These are phyloP conservation scores for Moxostoma hubbsi DNA, from an alignment of 2,797 vertebrate species.

Conservation along the genomic window DNA sequence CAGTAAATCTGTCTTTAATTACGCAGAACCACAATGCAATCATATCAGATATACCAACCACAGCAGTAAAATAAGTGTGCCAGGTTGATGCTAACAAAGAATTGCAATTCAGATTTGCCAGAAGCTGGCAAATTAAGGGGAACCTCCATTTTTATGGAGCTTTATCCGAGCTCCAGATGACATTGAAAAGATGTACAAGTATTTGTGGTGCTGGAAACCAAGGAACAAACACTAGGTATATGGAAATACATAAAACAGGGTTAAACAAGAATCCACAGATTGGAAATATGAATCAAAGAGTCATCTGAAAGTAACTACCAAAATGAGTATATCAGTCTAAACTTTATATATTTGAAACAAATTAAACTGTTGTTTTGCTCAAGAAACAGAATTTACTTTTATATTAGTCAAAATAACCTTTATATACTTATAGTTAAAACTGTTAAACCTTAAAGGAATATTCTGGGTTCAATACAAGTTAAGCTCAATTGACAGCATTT, in stretches of 20 bases:
- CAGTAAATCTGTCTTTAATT: neutral
- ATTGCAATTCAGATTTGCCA: neutral
- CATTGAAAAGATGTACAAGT: neutral
- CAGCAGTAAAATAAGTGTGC: neutral
- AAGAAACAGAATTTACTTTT: neutral
- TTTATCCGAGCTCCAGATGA: neutral
- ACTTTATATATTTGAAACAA: neutral
- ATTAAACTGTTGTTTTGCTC: neutral
- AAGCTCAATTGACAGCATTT: too few relatives aligned
- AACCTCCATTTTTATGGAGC: neutral
- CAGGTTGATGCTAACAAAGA: neutral
- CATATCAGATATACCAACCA: neutral
- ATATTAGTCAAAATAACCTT: neutral
- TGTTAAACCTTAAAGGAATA: too few relatives aligned
- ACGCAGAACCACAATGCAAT: too few relatives aligned
- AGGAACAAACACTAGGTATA: neutral
- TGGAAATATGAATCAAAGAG: neutral
- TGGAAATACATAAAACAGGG: neutral
- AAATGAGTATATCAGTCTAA: neutral
- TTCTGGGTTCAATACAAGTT: too few relatives aligned
- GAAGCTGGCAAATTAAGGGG: neutral
- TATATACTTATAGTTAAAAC: too few relatives aligned
- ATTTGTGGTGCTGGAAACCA: neutral
- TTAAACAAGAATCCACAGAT: neutral
- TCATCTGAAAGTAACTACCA: neutral